A percentile compares a stretch with the other conserved stretches of the same genome.
phyloP scores from a whole-genome alignment of 2,113 vertebrate species.

The Dromas ardeola region DNA sequence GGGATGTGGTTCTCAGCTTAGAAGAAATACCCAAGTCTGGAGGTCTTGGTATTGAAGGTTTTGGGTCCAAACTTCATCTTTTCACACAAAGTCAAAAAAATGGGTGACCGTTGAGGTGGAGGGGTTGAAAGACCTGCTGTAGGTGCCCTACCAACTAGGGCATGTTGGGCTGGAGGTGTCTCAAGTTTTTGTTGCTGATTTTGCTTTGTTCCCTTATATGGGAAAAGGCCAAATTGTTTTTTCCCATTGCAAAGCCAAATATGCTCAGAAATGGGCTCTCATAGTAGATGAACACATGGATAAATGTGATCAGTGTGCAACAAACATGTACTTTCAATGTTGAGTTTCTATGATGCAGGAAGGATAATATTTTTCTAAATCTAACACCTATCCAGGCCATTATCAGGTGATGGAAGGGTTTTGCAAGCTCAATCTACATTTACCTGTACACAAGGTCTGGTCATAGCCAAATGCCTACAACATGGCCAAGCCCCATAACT shows the following conservation, averaged over 20 bases:
- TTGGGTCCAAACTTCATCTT: not conserved
- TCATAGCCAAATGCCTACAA: not conserved
- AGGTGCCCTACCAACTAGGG: not conserved
- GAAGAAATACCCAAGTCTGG: not conserved
- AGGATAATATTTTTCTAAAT: not conserved
- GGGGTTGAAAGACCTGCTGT: not conserved
- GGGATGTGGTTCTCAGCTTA: not conserved
- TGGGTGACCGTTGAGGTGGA: not conserved
- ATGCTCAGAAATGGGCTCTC: not conserved
- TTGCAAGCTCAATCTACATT: not conserved
- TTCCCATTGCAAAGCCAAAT: not conserved
- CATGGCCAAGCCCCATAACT: accelerated
- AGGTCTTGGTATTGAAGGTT: not conserved
- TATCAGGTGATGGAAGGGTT: not conserved
- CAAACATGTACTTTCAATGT: not conserved
- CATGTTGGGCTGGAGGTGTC: not conserved
- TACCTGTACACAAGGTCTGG: not conserved
- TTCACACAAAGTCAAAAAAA: not conserved
- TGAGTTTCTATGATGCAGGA: not conserved
- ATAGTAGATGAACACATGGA: not conserved
- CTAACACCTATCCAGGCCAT: not conserved
- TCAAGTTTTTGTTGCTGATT: not conserved
- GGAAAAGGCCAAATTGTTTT: no score
- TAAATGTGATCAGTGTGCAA: accelerated
- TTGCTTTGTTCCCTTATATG: not conserved